phyloP scores from a whole-genome alignment of 1,140 invertebrate species.

The Coenobita brevimanus region DNA sequence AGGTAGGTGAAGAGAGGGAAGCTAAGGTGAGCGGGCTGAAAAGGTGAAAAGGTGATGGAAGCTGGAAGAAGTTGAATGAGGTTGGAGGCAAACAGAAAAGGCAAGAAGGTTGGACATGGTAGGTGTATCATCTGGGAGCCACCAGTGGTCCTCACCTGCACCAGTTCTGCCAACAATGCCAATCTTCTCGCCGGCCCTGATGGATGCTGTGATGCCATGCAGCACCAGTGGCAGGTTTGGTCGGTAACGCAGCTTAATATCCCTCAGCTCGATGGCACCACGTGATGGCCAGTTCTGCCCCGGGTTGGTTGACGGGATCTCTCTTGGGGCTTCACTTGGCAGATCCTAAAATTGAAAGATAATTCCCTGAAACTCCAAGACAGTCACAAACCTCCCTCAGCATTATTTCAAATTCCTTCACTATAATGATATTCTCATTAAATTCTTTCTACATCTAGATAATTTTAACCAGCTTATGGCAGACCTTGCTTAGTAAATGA shows the following conservation, averaged over 20 bases:
- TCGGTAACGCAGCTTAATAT: conserved; percentile 74
- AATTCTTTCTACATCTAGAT: too few species aligned
- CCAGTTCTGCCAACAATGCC: conserved; percentile 77
- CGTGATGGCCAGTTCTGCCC: conserved; percentile 73
- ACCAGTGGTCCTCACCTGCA: conserved; percentile 42
- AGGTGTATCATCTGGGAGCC: not conserved
- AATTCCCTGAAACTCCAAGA: not conserved
- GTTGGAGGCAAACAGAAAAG: not conserved
- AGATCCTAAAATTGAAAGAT: conserved; percentile 45
- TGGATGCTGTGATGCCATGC: conserved; percentile 73
- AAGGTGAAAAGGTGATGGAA: too few species aligned
- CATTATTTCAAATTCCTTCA: not conserved
- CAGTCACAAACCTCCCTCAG: too few species aligned
- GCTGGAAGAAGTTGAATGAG: too few species aligned
- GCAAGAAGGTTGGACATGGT: not conserved
- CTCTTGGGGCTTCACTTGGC: conserved; percentile 63
- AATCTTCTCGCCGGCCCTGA: conserved; percentile 75
- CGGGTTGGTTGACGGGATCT: conserved; percentile 56
- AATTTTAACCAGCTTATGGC: too few species aligned
- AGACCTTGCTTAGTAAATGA: too few species aligned
- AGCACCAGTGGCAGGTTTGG: conserved; percentile 74
- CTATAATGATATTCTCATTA: not conserved
- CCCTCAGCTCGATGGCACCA: conserved; percentile 73
- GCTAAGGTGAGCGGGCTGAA: too few species aligned
- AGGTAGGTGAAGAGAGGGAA: not conserved